Evolutionary conservation across 2,113 vertebrate genomes (phyloP), one percentile per base, ranked within the genome.

Genomic region (Cettia cetti): DNA sequence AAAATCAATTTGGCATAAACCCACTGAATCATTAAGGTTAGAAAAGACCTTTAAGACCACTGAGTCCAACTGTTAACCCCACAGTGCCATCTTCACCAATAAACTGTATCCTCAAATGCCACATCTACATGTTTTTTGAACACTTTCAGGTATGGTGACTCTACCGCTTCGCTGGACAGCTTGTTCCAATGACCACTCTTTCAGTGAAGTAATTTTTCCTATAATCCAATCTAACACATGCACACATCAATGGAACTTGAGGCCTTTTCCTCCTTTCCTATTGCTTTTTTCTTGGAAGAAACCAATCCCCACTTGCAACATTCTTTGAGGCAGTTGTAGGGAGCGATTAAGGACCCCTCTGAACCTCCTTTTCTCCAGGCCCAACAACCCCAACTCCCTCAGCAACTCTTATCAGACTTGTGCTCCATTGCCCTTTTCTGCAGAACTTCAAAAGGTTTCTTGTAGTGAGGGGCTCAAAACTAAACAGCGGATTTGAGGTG

Each of bases 221-320:
- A 60, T 27, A 9, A 60, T 40, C n/a, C 45, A 53, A 5, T 40
- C 11, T 30, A 53, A 53, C 15, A 22, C 13, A 52, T 3, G 19
- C 10, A 23, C 10, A n/a, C 4, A 11, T 17, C 1, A 0, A n/a
- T 15, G 19, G 3, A 68, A 47, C 30, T 31, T 40, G 53, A 68
- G 39, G 24, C 14, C 42, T 57, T 88, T 72, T 35, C 17, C 18
- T 72, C 66, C 52, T 53, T 35, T n/a, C 16, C 39, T 47, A 26
- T 30, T 28, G 28, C 4, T 39, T 60, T 31, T 21, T n/a, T 45
- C 20, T 60, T n/a, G 9, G 5, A 37, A 40, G 52, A 66, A 66
- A 39, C 16, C 3, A 4, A 53, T 24, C n/a, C 7, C 20, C 16
- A 53, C 17, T 37, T 17, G 44, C 8, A 30, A 10, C 11, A 10